phyloP scores from a whole-genome alignment of 2,888 invertebrate genomes.

The Odontocerum albicorne region DNA sequence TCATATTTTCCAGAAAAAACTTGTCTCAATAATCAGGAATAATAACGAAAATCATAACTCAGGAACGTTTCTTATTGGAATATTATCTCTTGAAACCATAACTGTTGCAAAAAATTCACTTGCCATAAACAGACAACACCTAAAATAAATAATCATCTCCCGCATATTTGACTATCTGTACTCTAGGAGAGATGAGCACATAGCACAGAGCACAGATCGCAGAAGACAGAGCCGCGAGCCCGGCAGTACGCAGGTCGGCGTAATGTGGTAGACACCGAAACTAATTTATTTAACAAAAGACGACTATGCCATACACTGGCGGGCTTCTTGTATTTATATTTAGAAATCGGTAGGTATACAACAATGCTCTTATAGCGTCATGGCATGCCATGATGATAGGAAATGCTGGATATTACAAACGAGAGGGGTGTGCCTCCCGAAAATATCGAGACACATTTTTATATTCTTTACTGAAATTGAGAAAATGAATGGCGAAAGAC shows the following conservation, averaged over 20 bases:
- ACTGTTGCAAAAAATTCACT: no score
- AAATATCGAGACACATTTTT: slow-evolving; percentile 10
- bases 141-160: no score
- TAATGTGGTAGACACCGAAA: slow-evolving; percentile 64
- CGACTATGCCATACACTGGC: slow-evolving; percentile 42
- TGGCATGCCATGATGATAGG: slow-evolving; percentile 33
- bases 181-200: no score
- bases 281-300: slow-evolving; percentile 63
- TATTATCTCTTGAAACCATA: no score
- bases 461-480: no score
- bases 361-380: slow-evolving; percentile 33
- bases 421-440: slow-evolving; percentile 1
- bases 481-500: no score
- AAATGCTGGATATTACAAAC: slow-evolving; percentile 29
- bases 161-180: no score
- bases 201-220: slow-evolving; percentile 2
- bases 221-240: slow-evolving; percentile 9
- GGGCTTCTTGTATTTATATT: slow-evolving; percentile 30
- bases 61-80: no score
- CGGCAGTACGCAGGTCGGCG: slow-evolving; percentile 44
- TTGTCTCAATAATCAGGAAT: no score
- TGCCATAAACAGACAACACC: no score
- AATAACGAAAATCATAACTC: no score
- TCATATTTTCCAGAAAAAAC: no score
- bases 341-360: slow-evolving; percentile 30